phyloP scores from a whole-genome alignment of 2,113 vertebrate species.

The Rynchops niger region DNA sequence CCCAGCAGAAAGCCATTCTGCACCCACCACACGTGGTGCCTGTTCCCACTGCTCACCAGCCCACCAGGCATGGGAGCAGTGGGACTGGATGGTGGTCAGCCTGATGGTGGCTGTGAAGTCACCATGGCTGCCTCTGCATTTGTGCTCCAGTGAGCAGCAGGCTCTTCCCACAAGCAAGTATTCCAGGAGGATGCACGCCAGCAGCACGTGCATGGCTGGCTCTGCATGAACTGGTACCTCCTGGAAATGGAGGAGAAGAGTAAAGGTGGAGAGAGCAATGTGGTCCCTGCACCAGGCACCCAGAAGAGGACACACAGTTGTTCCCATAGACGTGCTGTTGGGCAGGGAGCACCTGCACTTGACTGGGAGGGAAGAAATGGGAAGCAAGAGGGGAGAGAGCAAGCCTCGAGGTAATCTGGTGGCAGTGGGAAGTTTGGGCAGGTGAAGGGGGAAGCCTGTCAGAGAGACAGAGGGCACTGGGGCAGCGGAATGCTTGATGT shows the following conservation, averaged over 20 bases:
- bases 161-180: background rate
- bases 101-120: background rate
- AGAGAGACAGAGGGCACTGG: accelerated
- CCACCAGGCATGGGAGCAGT: no score
- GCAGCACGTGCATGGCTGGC: accelerated
- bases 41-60: accelerated
- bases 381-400: background rate
- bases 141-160: accelerated
- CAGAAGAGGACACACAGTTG: background rate
- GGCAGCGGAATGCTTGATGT: background rate
- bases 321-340: accelerated
- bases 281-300: background rate
- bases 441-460: background rate
- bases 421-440: background rate
- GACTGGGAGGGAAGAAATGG: background rate
- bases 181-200: background rate
- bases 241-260: background rate
- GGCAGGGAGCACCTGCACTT: background rate
- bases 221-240: background rate
- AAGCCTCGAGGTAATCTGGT: background rate
- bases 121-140: accelerated
- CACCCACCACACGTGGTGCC: accelerated
- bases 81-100: background rate
- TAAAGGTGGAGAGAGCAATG: background rate
- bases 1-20: background rate